Conservation (phyloP, 1,140 invertebrate species). For the Formica exsecta region DNA sequence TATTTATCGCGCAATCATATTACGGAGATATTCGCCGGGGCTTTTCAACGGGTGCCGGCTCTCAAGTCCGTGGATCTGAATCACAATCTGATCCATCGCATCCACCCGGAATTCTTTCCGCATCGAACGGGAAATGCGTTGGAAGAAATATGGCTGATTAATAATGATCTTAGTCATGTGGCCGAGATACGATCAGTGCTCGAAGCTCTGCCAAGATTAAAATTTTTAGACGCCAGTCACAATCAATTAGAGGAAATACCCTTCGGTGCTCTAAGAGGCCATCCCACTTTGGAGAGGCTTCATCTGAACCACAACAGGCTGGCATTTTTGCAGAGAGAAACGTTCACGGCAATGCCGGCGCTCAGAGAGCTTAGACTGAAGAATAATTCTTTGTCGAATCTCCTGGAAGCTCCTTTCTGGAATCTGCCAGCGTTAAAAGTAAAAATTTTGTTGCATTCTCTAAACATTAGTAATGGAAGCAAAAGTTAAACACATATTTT, state of each 20-base stretch:
- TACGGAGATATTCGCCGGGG: constrained; percentile 91
- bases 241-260: constrained; percentile 92
- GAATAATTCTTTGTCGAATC: constrained; percentile 91
- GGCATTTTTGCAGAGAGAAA: constrained; percentile 90
- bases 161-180: constrained; percentile 92
- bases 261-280: constrained; percentile 91
- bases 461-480: background rate
- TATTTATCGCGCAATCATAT: constrained; percentile 92
- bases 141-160: constrained; percentile 91
- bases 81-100: constrained; percentile 91
- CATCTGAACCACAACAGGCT: constrained; percentile 93
- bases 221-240: constrained; percentile 91
- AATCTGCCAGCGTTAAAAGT: constrained; percentile 93
- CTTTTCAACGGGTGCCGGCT: constrained; percentile 92
- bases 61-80: constrained; percentile 92
- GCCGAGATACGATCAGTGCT: constrained; percentile 90
- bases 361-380: constrained; percentile 92
- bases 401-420: constrained; percentile 91
- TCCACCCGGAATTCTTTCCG: constrained; percentile 93
- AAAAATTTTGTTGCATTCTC: constrained; percentile 11
- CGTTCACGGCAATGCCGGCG: constrained; percentile 93
- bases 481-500: no score
- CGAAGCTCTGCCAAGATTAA: constrained; percentile 91
- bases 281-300: constrained; percentile 92
- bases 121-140: constrained; percentile 90